Base-by-base conservation (phyloP, 2,113 vertebrate species). In the Herpailurus yagouaroundi region DNA sequence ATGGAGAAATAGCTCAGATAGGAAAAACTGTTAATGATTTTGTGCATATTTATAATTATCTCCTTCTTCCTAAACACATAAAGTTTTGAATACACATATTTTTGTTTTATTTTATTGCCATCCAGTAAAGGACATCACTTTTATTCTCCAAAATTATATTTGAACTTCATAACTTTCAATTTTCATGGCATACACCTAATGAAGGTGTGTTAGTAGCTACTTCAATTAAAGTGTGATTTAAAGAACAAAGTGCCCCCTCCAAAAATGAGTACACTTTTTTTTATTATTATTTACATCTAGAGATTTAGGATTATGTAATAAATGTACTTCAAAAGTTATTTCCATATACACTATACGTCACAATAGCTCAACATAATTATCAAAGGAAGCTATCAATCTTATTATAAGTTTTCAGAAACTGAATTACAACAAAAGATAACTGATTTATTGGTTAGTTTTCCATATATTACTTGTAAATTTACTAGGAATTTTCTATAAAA, bases 161-260 rank as follows among this genome's bases (percentile, higher is more conserved):
- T 85, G 21, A 82, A 94, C 87, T 95, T 96, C 4, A 50, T 64
- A 92, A 77, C 12, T 89, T 94, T 27, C 27, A 25, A 18, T 92
- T 66, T 89, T 94, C 60, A 83, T 69, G n/a, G 4, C 11, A 60
- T 55, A 23, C 9, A 77, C 6, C 5, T 41, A 36, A 76, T 25
- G 11, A 60, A 73, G 11, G 18, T 90, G 2, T 50, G 60, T 55
- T 79, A 57, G 38, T 48, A 77, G 38, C 16, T 96, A 6, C 74
- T 91, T 84, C 31, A 85, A 69, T 45, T 76, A 89, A 82, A 64
- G 10, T 50, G 12, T 52, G 18, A 96, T 50, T 88, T 94, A 69
- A 94, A 81, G 13, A 89, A 21, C 31, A 88, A 27, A 83, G n/a
- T 41, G 8, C 7, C 23, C 1, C 14, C 25, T 23, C 27, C 1